These are phyloP conservation scores for Drosophila falleni DNA, from an alignment of 2,888 invertebrate genomes.

Conservation along the genomic window DNA sequence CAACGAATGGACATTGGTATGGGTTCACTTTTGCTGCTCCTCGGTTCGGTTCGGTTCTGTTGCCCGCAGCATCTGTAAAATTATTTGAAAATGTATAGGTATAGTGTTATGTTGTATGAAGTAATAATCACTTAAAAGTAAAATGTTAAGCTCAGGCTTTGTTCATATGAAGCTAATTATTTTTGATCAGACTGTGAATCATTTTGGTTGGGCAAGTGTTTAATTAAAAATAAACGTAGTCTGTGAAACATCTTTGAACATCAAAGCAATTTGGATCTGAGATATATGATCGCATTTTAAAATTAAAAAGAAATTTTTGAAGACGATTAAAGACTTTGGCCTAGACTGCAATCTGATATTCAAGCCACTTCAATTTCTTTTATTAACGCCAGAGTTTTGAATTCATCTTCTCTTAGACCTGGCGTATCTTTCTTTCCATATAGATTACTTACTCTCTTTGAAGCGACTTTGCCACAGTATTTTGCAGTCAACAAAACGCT, in stretches of 20 bases:
- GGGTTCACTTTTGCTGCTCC: neutral
- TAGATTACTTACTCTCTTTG: slow-evolving; percentile 1
- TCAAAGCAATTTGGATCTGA: too few relatives aligned
- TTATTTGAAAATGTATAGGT: slow-evolving; percentile 15
- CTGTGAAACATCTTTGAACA: neutral
- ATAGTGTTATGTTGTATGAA: slow-evolving; percentile 6
- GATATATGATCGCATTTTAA: neutral
- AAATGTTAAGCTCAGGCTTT: neutral
- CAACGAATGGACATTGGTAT: slow-evolving; percentile 10
- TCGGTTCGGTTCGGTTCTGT: neutral
- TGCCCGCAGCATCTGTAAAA: slow-evolving; percentile 33
- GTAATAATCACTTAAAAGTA: slow-evolving; percentile 18
- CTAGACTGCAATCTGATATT: neutral
- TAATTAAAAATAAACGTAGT: slow-evolving; percentile 20
- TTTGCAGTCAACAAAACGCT: slow-evolving; percentile 24
- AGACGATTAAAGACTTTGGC: neutral
- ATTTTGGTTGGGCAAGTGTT: neutral
- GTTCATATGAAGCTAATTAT: slow-evolving; percentile 7
- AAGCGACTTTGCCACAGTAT: slow-evolving; percentile 13
- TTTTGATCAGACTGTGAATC: neutral
- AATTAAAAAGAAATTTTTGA: neutral
- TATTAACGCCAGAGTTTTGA: neutral
- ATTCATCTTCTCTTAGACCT: neutral
- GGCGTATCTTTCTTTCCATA: neutral
- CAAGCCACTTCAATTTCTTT: neutral